Conservation (phyloP, 2,888 invertebrate species). For the Athrips mouffetella region DNA sequence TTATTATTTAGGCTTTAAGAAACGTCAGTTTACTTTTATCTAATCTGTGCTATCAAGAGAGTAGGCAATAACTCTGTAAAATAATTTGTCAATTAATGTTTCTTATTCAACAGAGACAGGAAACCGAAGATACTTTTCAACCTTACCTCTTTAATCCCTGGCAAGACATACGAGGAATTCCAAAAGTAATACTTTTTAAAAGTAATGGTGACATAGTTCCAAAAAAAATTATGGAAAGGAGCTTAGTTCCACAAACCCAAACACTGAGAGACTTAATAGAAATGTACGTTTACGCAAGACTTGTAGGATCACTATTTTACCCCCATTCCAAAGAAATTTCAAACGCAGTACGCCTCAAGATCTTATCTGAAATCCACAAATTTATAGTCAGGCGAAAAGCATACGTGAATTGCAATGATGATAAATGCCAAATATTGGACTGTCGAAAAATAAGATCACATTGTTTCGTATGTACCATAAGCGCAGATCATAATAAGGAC, state of each 20-base stretch:
- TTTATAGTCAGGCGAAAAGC: not conserved
- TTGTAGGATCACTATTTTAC: not conserved
- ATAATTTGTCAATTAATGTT: not conserved
- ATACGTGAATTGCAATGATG: not conserved
- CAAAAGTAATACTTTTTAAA: constrained; percentile 45
- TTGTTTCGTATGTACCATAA: not conserved
- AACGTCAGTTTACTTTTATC: too few relatives aligned
- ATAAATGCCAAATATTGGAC: constrained; percentile 1
- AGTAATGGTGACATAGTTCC: constrained; percentile 35
- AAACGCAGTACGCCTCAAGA: not conserved
- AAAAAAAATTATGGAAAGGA: constrained; percentile 21
- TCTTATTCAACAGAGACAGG: not conserved
- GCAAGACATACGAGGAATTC: constrained; percentile 30
- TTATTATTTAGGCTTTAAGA: too few relatives aligned
- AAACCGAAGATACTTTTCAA: not conserved
- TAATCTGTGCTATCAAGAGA: too few relatives aligned
- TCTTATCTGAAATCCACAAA: not conserved
- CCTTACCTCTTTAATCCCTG: constrained; percentile 42
- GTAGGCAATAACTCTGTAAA: too few relatives aligned
- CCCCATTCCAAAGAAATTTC: not conserved
- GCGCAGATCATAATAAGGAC: too few relatives aligned
- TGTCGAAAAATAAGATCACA: not conserved
- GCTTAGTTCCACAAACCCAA: not conserved
- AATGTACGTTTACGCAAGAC: not conserved
- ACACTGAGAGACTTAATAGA: constrained; percentile 18